Conservation (phyloP, 2,888 invertebrate genomes). For the Scaptomyza cyrtandrae region DNA sequence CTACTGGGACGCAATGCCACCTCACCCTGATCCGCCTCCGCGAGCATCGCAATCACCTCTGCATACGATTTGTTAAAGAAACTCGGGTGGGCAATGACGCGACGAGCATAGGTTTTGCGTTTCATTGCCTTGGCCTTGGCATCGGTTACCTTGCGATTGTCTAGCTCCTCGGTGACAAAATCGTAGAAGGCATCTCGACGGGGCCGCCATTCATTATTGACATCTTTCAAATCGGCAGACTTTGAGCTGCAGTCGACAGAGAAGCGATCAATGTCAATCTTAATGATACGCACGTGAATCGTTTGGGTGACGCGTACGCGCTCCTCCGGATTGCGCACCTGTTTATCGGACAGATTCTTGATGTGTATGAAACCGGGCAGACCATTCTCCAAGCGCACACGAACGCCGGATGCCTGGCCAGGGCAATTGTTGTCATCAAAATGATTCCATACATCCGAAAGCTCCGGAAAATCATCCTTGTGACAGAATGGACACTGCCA, state of each 20-base stretch:
- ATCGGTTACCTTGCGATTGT: slow-evolving; percentile 91
- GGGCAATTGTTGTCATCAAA: slow-evolving; percentile 98
- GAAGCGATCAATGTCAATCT: slow-evolving; percentile 97
- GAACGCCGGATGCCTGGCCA: slow-evolving; percentile 97
- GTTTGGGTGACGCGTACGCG: slow-evolving; percentile 93
- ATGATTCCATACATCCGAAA: slow-evolving; percentile 99
- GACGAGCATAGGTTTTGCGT: slow-evolving; percentile 89
- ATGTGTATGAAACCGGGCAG: slow-evolving; percentile 96
- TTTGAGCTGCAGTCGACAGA: slow-evolving; percentile 97
- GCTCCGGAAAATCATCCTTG: slow-evolving; percentile 97
- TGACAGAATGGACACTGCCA: slow-evolving; percentile 99
- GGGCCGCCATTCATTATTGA: slow-evolving; percentile 96
- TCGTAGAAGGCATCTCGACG: slow-evolving; percentile 96
- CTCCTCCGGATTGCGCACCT: slow-evolving; percentile 96
- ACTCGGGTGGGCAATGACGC: slow-evolving; percentile 98
- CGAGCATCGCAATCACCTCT: slow-evolving; percentile 96
- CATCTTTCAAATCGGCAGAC: slow-evolving; percentile 95
- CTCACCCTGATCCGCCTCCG: slow-evolving; percentile 97
- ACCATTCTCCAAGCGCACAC: slow-evolving; percentile 95
- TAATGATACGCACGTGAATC: slow-evolving; percentile 95
- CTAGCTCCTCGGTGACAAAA: slow-evolving; percentile 92
- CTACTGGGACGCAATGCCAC: slow-evolving; percentile 98
- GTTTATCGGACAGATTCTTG: slow-evolving; percentile 96
- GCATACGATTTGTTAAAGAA: slow-evolving; percentile 98
- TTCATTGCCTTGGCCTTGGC: slow-evolving; percentile 86